Percentiles rank a stretch among this genome's conserved stretches.
Conservation (phyloP, 2,113 vertebrate genomes). For the Thryonomys swinderianus region DNA sequence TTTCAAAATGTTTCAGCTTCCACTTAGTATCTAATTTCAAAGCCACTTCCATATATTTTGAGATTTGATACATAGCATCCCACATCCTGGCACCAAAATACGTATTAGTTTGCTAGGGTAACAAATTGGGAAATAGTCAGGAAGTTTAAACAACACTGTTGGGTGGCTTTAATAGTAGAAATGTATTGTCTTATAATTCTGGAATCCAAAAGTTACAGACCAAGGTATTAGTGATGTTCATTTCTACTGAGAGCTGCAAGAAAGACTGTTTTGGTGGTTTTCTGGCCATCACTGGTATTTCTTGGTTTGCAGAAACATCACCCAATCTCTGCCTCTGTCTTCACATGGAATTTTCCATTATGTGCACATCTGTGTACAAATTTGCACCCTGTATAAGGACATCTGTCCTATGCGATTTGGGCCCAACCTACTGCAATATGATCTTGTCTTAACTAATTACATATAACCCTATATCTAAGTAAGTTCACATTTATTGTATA, state of each 20-base stretch:
- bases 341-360: background rate
- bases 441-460: background rate
- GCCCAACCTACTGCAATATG: background rate
- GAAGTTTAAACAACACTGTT: background rate
- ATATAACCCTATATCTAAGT: background rate
- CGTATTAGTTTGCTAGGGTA: background rate
- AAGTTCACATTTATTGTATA: background rate
- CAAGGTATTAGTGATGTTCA: background rate
- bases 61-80: background rate
- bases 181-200: background rate
- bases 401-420: background rate
- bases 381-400: background rate
- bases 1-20: conserved; percentile 30
- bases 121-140: background rate
- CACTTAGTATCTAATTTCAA: background rate
- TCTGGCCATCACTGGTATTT: background rate
- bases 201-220: background rate
- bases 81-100: background rate
- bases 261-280: background rate
- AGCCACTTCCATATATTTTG: conserved; percentile 5
- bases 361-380: background rate
- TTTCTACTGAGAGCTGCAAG: background rate
- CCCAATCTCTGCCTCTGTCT: background rate
- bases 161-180: background rate
- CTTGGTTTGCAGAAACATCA: background rate